Evolutionary conservation across 2,113 vertebrate genomes (phyloP).

Genomic region (Macaca mulatta): DNA sequence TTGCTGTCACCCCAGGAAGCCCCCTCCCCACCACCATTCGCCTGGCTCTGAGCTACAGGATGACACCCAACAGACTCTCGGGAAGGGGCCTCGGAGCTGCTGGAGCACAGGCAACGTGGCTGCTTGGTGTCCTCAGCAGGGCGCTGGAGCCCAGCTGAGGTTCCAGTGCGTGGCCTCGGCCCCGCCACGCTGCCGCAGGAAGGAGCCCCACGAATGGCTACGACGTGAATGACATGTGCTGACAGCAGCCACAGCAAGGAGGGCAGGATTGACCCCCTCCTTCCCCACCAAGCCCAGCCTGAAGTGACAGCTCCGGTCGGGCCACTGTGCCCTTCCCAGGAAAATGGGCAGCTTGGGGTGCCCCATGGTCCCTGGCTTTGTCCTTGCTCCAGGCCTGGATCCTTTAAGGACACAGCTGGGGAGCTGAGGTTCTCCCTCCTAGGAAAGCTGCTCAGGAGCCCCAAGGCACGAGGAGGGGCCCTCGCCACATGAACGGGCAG

Average conservation of each 20-base stretch:
- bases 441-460: neutral
- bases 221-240: rapidly evolving
- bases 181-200: rapidly evolving
- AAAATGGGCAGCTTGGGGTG: neutral
- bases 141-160: neutral
- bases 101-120: neutral
- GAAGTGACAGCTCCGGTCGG: neutral
- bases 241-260: neutral
- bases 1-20: neutral
- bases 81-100: neutral
- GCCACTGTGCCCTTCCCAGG: neutral
- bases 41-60: neutral
- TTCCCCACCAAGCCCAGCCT: neutral
- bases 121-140: neutral
- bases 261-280: neutral
- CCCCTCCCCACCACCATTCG: neutral
- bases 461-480: neutral
- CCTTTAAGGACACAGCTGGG: neutral
- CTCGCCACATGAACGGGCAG: neutral
- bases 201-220: neutral
- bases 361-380: neutral
- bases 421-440: neutral
- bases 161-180: neutral
- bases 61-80: neutral
- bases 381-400: neutral